Conservation (phyloP, 2,888 invertebrate species). For the Lasius fuliginosus region DNA sequence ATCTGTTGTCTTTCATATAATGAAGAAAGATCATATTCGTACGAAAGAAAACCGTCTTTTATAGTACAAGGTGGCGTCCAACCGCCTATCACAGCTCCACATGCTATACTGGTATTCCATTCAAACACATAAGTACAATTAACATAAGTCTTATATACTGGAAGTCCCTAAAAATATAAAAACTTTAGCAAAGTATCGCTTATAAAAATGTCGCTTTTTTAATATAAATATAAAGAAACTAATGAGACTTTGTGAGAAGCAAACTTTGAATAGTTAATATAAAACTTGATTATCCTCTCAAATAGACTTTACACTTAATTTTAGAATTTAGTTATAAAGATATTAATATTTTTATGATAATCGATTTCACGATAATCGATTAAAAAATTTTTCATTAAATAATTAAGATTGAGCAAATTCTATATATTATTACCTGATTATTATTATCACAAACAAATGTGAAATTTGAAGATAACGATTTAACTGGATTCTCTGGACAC, state of each 20-base stretch:
- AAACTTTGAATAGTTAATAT: not conserved
- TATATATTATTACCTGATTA: slow-evolving; percentile 59
- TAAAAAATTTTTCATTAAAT: slow-evolving; percentile 11
- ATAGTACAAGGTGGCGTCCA: slow-evolving; percentile 77
- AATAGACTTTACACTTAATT: not conserved
- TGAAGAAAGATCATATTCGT: slow-evolving; percentile 76
- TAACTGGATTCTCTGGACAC: slow-evolving; percentile 75
- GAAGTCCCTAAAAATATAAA: slow-evolving; percentile 72
- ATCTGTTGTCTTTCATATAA: slow-evolving; percentile 64
- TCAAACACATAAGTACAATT: slow-evolving; percentile 80
- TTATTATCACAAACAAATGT: slow-evolving; percentile 74
- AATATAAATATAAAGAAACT: not conserved
- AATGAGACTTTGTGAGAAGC: not conserved
- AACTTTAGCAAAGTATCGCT: not conserved
- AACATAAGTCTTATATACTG: slow-evolving; percentile 74
- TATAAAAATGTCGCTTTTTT: not conserved
- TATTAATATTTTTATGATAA: not conserved
- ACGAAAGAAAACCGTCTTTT: slow-evolving; percentile 72
- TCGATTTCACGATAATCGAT: not conserved
- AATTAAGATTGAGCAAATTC: not conserved
- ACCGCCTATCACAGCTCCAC: slow-evolving; percentile 73
- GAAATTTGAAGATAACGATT: slow-evolving; percentile 75
- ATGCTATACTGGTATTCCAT: slow-evolving; percentile 80
- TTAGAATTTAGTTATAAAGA: not conserved
- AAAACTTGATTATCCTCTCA: not conserved